Conservation (phyloP, 2,888 invertebrate genomes). For the Lordiphosa fenestrarum region DNA sequence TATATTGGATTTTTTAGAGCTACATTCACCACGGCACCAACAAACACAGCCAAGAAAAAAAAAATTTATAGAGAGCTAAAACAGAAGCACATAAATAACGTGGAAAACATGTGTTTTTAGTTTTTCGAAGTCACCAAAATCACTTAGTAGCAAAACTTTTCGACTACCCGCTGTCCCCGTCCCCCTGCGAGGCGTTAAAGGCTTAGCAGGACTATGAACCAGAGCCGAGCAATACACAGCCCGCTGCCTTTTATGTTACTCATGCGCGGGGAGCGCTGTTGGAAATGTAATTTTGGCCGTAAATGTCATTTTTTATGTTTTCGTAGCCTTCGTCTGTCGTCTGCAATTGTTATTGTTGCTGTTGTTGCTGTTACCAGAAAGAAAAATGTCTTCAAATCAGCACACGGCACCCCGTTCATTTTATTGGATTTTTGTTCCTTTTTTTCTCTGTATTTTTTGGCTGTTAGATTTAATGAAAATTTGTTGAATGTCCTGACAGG, state of each 20-base stretch:
- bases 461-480: constrained; percentile 49
- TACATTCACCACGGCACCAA: too few relatives aligned
- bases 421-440: constrained; percentile 49
- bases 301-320: constrained; percentile 64
- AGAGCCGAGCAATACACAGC: not conserved
- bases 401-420: constrained; percentile 53
- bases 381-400: constrained; percentile 63
- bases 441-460: constrained; percentile 6
- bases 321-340: constrained; percentile 20
- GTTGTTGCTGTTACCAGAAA: constrained; percentile 18
- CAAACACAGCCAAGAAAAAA: too few relatives aligned
- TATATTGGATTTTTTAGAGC: too few relatives aligned
- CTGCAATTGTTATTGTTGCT: constrained; percentile 51
- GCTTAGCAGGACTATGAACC: constrained; percentile 3
- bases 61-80: too few relatives aligned
- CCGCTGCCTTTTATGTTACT: not conserved
- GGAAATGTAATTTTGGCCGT: constrained; percentile 62
- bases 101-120: too few relatives aligned
- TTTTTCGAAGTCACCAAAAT: constrained; percentile 3
- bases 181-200: constrained; percentile 2
- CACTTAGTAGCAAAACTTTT: constrained; percentile 10
- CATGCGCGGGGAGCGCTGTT: constrained; percentile 13
- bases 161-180: not conserved
- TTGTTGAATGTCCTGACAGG: constrained; percentile 51
- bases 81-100: too few relatives aligned